These are phyloP conservation scores for Pseudomyrmex concolor DNA, from an alignment of 1,140 invertebrate species.

Conservation along the genomic window DNA sequence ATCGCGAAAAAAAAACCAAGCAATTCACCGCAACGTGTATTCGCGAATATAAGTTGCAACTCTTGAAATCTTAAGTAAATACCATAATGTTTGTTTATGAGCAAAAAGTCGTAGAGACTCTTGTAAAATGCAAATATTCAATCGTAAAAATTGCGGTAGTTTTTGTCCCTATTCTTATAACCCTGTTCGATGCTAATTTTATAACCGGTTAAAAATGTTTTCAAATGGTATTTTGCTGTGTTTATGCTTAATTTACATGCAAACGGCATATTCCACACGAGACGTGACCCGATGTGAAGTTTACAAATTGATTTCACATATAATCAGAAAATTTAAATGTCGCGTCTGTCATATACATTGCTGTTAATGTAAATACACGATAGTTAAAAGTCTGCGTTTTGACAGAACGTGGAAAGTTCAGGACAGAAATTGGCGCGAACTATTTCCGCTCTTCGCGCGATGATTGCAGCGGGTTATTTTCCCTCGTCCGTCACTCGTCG, in stretches of 20 bases:
- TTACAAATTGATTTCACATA: constrained; percentile 12
- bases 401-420: constrained; percentile 16
- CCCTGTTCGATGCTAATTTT: neutral
- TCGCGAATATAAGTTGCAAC: neutral
- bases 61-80: neutral
- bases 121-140: neutral
- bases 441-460: constrained; percentile 33
- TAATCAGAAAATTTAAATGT: neutral
- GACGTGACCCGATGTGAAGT: constrained; percentile 16
- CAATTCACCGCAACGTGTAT: neutral
- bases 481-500: constrained; percentile 37
- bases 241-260: constrained; percentile 10
- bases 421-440: constrained; percentile 24
- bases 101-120: too few relatives aligned
- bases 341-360: neutral
- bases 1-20: neutral
- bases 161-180: neutral
- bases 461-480: constrained; percentile 36
- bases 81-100: too few relatives aligned
- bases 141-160: neutral
- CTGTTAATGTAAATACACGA: constrained; percentile 1
- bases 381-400: neutral
- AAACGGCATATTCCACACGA: neutral
- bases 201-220: neutral
- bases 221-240: neutral